Conservation (phyloP, 2,113 vertebrate species). For the Kobus ellipsiprymnus region DNA sequence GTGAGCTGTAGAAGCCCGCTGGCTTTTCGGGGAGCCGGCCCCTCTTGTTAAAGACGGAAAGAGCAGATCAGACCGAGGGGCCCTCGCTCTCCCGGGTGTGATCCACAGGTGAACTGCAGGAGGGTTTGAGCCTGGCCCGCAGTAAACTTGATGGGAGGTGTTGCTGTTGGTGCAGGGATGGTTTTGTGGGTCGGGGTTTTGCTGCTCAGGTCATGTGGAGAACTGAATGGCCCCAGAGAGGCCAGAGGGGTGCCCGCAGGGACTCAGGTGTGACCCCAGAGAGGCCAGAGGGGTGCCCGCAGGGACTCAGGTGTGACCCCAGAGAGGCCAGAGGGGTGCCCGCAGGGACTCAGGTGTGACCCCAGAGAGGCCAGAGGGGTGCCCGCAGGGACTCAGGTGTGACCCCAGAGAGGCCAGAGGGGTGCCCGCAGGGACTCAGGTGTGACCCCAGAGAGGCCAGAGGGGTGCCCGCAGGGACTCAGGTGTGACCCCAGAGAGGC, state of each 20-base stretch:
- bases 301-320: background rate
- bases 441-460: too few relatives aligned
- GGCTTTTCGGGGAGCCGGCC: accelerated
- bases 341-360: too few relatives aligned
- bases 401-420: too few relatives aligned
- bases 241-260: background rate
- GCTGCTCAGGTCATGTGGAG: background rate
- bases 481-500: too few relatives aligned
- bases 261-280: background rate
- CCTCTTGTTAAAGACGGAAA: background rate
- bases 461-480: accelerated
- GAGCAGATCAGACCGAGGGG: background rate
- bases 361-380: too few relatives aligned
- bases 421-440: accelerated
- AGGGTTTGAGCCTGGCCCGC: background rate
- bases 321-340: too few relatives aligned
- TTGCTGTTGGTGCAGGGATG: background rate
- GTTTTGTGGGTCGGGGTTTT: background rate
- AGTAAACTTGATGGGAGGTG: accelerated
- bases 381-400: accelerated
- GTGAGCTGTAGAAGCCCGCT: background rate
- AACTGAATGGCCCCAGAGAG: background rate
- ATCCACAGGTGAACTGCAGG: accelerated
- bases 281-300: accelerated
- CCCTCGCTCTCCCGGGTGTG: accelerated